Conservation (phyloP, 2,888 invertebrate genomes). For the Mongoloraphidia duomilia region DNA sequence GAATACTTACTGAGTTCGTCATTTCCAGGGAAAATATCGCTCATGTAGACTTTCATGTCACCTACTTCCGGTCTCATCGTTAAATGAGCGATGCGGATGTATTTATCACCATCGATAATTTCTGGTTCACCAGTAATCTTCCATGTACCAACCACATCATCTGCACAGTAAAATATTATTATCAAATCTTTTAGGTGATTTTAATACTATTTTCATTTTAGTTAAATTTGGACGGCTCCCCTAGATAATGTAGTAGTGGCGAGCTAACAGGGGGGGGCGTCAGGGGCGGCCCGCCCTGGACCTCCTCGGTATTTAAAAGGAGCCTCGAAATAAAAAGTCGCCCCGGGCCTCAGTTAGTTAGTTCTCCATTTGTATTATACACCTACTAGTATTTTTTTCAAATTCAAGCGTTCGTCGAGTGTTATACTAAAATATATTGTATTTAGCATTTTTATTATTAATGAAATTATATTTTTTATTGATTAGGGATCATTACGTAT, state of each 20-base stretch:
- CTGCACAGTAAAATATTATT: conserved; percentile 25
- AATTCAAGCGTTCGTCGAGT: too few relatives aligned
- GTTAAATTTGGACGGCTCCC: too few relatives aligned
- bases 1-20: conserved; percentile 44
- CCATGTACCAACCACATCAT: conserved; percentile 40
- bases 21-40: conserved; percentile 45
- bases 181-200: too few relatives aligned
- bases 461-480: background rate
- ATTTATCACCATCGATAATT: conserved; percentile 36
- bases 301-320: too few relatives aligned
- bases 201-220: too few relatives aligned
- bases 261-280: too few relatives aligned
- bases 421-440: background rate
- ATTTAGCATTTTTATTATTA: background rate
- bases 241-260: too few relatives aligned
- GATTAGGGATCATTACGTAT: background rate
- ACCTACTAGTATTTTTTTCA: too few relatives aligned
- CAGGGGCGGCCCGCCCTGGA: too few relatives aligned
- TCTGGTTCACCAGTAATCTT: conserved; percentile 41
- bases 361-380: too few relatives aligned
- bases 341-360: too few relatives aligned
- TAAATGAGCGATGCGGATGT: conserved; percentile 41
- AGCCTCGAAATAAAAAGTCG: too few relatives aligned
- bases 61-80: conserved; percentile 48
- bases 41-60: conserved; percentile 41